These are phyloP conservation scores for Gobius niger DNA, from an alignment of 2,113 vertebrate species.

Conservation along the genomic window DNA sequence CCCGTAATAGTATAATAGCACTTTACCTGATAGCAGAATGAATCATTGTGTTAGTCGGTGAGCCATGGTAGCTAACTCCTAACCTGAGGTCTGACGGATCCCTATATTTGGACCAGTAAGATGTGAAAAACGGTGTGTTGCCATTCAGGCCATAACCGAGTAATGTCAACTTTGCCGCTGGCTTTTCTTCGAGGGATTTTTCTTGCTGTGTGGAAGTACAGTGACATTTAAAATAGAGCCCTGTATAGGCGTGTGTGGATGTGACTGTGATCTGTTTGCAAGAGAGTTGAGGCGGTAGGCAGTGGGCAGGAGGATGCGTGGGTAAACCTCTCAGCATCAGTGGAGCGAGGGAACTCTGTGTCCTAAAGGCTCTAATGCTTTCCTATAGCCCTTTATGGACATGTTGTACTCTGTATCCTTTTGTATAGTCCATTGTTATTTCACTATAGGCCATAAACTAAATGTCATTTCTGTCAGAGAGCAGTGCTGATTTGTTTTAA, in stretches of 20 bases:
- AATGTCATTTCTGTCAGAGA: background rate
- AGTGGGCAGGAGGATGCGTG: slow-evolving; percentile 55
- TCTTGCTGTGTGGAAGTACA: slow-evolving; percentile 15
- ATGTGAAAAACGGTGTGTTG: background rate
- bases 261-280: slow-evolving; percentile 13
- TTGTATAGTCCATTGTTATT: background rate
- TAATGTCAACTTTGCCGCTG: slow-evolving; percentile 6
- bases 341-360: slow-evolving; percentile 39
- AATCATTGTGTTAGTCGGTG: slow-evolving; percentile 32
- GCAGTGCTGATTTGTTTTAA: background rate
- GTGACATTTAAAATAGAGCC: slow-evolving; percentile 50
- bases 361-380: slow-evolving; percentile 27
- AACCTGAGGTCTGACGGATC: slow-evolving; percentile 13
- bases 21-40: slow-evolving; percentile 29
- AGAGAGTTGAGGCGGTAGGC: slow-evolving; percentile 37
- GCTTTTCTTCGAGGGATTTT: slow-evolving; percentile 23
- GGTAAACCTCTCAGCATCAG: slow-evolving; percentile 52
- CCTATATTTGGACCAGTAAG: slow-evolving; percentile 14
- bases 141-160: slow-evolving; percentile 12
- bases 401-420: slow-evolving; percentile 3
- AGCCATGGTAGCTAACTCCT: slow-evolving; percentile 10
- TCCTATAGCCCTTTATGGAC: slow-evolving; percentile 36
- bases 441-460: background rate
- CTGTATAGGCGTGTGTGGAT: slow-evolving; percentile 18
- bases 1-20: slow-evolving; percentile 17